Evolutionary conservation across 2,113 vertebrate species (phyloP), one percentile per base, ranked within the genome.

Genomic region (Cranoglanis bouderius): DNA sequence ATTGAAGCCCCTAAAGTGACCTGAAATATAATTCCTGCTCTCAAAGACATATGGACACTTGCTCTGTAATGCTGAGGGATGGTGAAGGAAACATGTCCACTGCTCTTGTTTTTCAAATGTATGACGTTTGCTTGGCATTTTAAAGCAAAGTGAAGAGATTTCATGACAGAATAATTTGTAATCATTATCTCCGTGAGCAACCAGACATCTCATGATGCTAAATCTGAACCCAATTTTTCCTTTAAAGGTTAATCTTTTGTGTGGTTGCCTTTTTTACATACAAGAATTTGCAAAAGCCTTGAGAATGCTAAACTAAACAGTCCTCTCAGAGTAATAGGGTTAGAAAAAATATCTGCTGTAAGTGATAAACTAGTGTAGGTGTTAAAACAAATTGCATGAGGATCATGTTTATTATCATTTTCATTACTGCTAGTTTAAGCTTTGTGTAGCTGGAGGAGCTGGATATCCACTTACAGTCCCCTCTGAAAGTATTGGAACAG

Each of bases 1-100:
- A 81, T 67, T 70, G 4, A 82, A 84, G 87, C 82, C 70, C 87
- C 67, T 85, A 85, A 89, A 90, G 80, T 88, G 70, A 84, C 46
- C 82, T 82, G 14, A 88, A 85, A 84, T 82, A 49, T 85, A 61
- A 89, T 61, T 81, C 78, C 57, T 29, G 51, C 67, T 59, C n/a
- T 65, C 70, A 86, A 38, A 57, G 59, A 67, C 65, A 61, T 63
- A 51, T 51, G 70, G 35, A 65, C 16, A 57, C 46, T 63, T 38
- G 40, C 19, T 85, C 82, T 19, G 38, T 46, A 55, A 35, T 2
- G 18, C 12, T 38, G 49, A 72, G 82, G 49, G 12, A 63, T 65
- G 49, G 82, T 16, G 2, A 84, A 32, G 46, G 18, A 70, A 78
- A 43, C 46, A 7, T 61, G 43, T 61, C 29, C 29, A 35, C 12